phyloP scores from a whole-genome alignment of 2,113 vertebrate genomes.

The Archocentrus centrarchus region DNA sequence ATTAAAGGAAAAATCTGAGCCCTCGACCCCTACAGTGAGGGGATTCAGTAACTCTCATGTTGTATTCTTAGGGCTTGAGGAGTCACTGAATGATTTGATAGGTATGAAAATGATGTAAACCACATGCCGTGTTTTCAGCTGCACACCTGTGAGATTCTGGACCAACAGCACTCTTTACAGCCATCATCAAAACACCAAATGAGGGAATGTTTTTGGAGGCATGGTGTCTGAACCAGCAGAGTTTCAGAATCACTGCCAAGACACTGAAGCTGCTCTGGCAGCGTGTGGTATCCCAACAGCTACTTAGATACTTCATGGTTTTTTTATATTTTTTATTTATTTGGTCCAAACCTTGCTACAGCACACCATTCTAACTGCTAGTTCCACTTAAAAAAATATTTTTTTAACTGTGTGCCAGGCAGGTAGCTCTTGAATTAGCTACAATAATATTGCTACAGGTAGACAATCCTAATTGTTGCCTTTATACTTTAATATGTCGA shows the following conservation, averaged over 20 bases:
- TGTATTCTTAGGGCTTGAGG: neutral
- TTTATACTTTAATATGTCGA: constrained; percentile 9
- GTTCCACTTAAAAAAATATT: neutral
- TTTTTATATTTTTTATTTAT: neutral
- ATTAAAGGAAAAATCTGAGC: neutral
- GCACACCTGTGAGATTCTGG: neutral
- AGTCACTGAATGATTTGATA: neutral
- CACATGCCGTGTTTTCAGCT: neutral
- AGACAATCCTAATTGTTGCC: neutral
- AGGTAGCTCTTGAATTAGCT: neutral
- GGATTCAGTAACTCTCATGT: neutral
- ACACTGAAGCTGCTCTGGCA: neutral
- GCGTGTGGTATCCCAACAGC: neutral
- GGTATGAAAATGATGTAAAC: neutral
- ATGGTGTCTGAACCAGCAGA: neutral
- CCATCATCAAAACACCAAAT: neutral
- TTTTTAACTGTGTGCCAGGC: neutral
- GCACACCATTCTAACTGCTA: neutral
- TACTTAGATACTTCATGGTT: neutral
- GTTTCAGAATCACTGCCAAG: neutral
- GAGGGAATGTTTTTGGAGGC: neutral
- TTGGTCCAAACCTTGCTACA: neutral
- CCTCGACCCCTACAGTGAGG: neutral
- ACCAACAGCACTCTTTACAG: neutral
- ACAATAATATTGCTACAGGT: neutral